Percentiles rank a stretch among this genome's conserved stretches.
Conservation (phyloP, 2,113 vertebrate genomes). For the Anas platyrhynchos region DNA sequence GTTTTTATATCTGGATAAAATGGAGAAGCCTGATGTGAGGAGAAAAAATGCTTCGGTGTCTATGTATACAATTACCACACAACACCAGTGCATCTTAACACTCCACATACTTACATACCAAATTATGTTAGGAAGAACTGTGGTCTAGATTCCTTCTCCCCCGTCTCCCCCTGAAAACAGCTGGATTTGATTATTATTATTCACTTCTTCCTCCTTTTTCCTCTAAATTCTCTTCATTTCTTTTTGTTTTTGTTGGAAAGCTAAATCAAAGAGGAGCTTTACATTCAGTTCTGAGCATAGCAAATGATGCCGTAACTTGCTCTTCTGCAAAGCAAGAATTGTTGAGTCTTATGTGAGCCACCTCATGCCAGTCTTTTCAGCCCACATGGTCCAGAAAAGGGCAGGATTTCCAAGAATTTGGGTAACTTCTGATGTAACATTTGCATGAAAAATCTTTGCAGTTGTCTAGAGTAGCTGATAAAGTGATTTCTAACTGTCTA, state of each 20-base stretch:
- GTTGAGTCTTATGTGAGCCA: neutral
- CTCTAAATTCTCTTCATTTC: neutral
- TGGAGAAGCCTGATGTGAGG: slow-evolving; percentile 19
- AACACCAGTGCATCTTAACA: neutral
- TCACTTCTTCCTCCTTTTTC: slow-evolving; percentile 10
- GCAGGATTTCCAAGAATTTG: neutral
- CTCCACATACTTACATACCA: neutral
- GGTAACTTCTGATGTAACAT: neutral
- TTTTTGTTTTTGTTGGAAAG: slow-evolving; percentile 46
- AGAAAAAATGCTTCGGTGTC: neutral
- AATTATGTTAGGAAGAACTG: neutral
- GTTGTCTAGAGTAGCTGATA: neutral
- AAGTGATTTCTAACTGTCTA: neutral
- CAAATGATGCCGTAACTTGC: neutral
- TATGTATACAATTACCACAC: neutral
- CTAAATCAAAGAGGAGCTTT: slow-evolving; percentile 41
- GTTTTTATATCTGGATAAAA: slow-evolving; percentile 59
- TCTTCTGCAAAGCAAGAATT: neutral
- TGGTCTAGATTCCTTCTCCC: slow-evolving; percentile 10
- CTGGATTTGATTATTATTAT: slow-evolving; percentile 59
- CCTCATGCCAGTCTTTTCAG: neutral
- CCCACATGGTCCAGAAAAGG: neutral
- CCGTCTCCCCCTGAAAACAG: neutral
- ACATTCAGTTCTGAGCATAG: neutral
- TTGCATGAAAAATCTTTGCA: neutral